Conservation (phyloP, 1,140 invertebrate genomes). For the Pseudomyrmex concolor region DNA sequence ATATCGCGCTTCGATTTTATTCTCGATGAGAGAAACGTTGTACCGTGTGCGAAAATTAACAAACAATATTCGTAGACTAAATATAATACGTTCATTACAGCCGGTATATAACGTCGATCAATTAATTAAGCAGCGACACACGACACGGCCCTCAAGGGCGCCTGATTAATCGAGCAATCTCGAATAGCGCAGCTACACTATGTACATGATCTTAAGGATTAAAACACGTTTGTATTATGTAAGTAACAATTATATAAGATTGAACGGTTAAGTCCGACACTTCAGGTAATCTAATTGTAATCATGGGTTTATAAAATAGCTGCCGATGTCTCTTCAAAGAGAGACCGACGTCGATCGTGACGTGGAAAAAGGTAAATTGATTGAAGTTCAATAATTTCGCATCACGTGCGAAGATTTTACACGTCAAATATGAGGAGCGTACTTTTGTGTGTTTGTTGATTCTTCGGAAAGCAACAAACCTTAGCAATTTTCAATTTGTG, state of each 20-base stretch:
- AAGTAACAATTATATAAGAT: constrained; percentile 56
- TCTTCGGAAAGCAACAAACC: background rate
- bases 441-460: background rate
- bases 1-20: background rate
- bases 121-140: constrained; percentile 65
- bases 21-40: background rate
- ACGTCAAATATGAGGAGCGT: background rate
- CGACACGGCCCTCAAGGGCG: constrained; percentile 59
- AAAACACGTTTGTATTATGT: constrained; percentile 71
- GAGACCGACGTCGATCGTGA: background rate
- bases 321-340: background rate
- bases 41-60: background rate
- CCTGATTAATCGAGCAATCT: constrained; percentile 72
- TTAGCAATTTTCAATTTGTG: constrained; percentile 5
- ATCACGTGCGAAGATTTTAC: no score
- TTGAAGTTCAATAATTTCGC: background rate
- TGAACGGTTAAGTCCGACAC: constrained; percentile 13
- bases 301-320: background rate
- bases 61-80: background rate
- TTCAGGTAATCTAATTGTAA: constrained; percentile 9
- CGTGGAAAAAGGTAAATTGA: background rate
- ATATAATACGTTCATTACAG: background rate
- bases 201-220: constrained; percentile 81
- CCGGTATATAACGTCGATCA: constrained; percentile 45
- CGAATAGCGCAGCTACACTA: constrained; percentile 80